These are phyloP conservation scores for Oedothorax gibbosus DNA, from an alignment of 1,140 invertebrate genomes.

Conservation along the genomic window DNA sequence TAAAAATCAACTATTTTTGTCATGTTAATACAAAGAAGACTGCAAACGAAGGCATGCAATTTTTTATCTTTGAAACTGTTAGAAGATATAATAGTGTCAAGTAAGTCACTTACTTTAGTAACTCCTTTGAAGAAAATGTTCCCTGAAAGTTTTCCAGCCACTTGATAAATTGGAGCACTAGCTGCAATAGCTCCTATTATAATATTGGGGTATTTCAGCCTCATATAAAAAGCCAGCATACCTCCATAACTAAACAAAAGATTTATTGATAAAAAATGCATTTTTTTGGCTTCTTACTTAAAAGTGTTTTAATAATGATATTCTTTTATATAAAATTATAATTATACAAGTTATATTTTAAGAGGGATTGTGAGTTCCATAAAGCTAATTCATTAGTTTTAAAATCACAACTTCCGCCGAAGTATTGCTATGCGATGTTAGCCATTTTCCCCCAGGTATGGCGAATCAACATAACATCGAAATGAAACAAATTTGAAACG, in stretches of 20 bases:
- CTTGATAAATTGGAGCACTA: conserved; percentile 70
- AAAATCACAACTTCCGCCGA: too few species aligned
- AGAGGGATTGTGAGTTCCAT: too few species aligned
- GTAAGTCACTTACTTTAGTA: conserved; percentile 62
- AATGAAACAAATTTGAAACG: too few species aligned
- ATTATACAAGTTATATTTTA: too few species aligned
- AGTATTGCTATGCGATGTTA: too few species aligned
- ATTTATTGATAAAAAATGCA: background rate
- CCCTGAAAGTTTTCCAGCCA: conserved; percentile 66
- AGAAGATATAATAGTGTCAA: background rate
- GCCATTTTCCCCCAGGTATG: too few species aligned
- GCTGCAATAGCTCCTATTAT: conserved; percentile 69
- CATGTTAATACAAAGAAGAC: too few species aligned
- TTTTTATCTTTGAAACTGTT: background rate
- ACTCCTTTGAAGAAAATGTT: conserved; percentile 66
- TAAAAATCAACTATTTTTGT: too few species aligned
- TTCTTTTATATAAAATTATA: background rate
- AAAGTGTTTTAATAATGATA: background rate
- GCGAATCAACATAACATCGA: too few species aligned
- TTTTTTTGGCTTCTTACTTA: background rate
- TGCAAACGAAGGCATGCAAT: too few species aligned
- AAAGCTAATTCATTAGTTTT: too few species aligned
- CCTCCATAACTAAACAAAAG: conserved; percentile 68
- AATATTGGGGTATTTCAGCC: conserved; percentile 70
- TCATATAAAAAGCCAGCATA: conserved; percentile 70